A percentile compares a stretch with the other conserved stretches of the same genome.
These are phyloP conservation scores for Haliclystus octoradiatus DNA, from an alignment of 30 jellyfish, hydroid and myxozoan genomes.

Conservation along the genomic window DNA sequence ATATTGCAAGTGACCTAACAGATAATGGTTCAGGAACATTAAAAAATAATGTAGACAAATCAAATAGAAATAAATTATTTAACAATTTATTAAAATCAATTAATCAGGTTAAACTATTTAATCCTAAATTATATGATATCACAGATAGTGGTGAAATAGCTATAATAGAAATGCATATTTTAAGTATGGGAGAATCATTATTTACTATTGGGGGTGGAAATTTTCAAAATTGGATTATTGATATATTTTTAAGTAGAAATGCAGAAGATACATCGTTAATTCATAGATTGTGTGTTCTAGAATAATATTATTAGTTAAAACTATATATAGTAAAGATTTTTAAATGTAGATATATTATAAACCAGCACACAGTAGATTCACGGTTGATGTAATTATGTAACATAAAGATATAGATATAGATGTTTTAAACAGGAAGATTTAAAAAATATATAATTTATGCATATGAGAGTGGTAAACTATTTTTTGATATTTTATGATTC, in stretches of 20 bases:
- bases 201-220: constrained; percentile 89
- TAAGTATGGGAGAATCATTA: constrained; percentile 87
- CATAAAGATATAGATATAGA: no score
- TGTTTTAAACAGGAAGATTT: no score
- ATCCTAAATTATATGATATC: constrained; percentile 39
- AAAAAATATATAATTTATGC: no score
- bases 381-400: no score
- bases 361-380: no score
- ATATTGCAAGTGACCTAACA: constrained; percentile 73
- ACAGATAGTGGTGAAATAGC: constrained; percentile 89
- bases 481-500: no score
- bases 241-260: constrained; percentile 43
- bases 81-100: constrained; percentile 17
- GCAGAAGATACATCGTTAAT: constrained; percentile 76
- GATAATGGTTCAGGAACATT: constrained; percentile 81
- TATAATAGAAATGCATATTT: constrained; percentile 84
- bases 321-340: no score
- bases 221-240: constrained; percentile 87
- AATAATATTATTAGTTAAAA: no score
- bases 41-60: constrained; percentile 19
- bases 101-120: constrained; percentile 21
- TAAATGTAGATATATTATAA: no score
- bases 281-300: constrained; percentile 37
- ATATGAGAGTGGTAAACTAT: no score
- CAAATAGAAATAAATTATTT: constrained; percentile 26